These are phyloP conservation scores for Ptychobarbus kaznakovi DNA, from an alignment of 2,797 vertebrate genomes.

Conservation along the genomic window DNA sequence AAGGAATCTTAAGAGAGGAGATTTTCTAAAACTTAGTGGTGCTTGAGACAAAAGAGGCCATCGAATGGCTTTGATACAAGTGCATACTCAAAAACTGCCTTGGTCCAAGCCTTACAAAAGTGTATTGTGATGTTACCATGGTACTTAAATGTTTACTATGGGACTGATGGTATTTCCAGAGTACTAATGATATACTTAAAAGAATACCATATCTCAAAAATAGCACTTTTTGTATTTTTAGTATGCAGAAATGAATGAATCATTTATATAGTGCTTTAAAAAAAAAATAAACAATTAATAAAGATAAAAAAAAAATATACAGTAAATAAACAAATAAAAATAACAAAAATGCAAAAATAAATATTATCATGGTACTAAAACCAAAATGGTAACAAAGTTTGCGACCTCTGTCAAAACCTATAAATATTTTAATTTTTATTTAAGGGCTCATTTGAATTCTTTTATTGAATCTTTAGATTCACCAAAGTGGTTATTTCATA, in stretches of 20 bases:
- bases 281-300: not conserved
- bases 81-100: not conserved
- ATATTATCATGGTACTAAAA: not conserved
- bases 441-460: not conserved
- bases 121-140: not conserved
- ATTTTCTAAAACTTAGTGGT: conserved; percentile 60
- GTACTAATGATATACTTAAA: not conserved
- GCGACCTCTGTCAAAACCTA: not conserved
- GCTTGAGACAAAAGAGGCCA: conserved; percentile 70
- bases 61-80: conserved; percentile 38
- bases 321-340: not conserved
- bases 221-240: not conserved
- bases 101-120: not conserved
- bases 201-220: not conserved
- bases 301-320: not conserved
- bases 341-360: not conserved
- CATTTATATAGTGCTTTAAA: no score
- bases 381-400: not conserved
- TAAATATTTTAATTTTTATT: not conserved
- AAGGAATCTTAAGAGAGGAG: conserved; percentile 60
- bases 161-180: not conserved
- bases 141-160: conserved; percentile 7
- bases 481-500: not conserved
- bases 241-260: not conserved
- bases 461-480: not conserved